Evolutionary conservation across 2,888 invertebrate genomes (phyloP), one percentile per base, ranked within the genome.

Genomic region (Acholoe squamosa): DNA sequence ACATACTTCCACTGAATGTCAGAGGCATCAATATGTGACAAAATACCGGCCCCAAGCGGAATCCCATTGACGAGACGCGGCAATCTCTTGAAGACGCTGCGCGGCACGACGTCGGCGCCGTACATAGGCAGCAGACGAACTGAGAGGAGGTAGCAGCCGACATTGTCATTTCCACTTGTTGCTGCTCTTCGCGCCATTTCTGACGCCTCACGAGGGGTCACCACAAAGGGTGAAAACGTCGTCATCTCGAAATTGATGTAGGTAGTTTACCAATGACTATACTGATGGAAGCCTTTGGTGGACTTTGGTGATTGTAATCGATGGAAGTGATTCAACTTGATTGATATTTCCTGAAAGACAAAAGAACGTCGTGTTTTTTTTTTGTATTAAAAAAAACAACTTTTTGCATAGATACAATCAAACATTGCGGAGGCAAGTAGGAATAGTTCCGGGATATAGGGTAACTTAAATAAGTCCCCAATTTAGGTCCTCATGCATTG

Each of bases 61-160:
- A 95, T 95, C 22, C 94, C 95, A 90, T 95, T 95, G 31, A 95
- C 93, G 16, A 95, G 92, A 25, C 95, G 92, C 3, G 95, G 95
- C 5, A 95, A 92, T 86, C 94, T 94, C 91, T 94, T 94, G 91
- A 93, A 93, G 88, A 93, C 93, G 10, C 94, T 92, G 54, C 93
- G 93, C 0, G 95, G 94, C 0, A 67, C n/a, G 43, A 93, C 93
- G 84, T 93, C 93, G 3, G 76, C 51, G 7, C 90, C 90, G 90
- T 94, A 95, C 33, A 95, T 93, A 0, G 94, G 92, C 19, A 92
- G 93, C 56, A 94, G 93, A n/a, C 93, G 93, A 0, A 95, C 91
- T 56, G 94, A 94, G 3, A 95, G 91, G n/a, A 94, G 90, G 92
- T 92, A 94, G 89, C 95, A 94, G 33, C 92, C 92, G 34, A 93